phyloP scores from a whole-genome alignment of 2,797 vertebrate genomes.

The Amniataba percoides region DNA sequence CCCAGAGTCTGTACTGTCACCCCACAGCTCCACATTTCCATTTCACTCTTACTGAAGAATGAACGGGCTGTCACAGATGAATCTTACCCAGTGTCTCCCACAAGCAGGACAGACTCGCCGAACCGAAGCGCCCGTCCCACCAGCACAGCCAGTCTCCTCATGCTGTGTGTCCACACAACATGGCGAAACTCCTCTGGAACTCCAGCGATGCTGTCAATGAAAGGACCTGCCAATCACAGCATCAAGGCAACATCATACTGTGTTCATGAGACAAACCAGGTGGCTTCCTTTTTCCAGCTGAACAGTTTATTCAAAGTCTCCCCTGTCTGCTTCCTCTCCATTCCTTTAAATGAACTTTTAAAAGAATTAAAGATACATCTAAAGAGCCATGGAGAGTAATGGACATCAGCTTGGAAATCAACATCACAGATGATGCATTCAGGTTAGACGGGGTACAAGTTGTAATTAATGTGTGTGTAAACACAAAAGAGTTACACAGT shows the following conservation, averaged over 20 bases:
- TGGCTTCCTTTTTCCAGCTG: neutral
- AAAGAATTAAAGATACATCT: neutral
- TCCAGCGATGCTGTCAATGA: slow-evolving; percentile 80
- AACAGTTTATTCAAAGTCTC: neutral
- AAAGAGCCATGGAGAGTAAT: neutral
- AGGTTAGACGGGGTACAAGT: neutral
- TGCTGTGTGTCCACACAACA: slow-evolving; percentile 92
- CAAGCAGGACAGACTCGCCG: slow-evolving; percentile 93
- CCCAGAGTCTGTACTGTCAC: no score
- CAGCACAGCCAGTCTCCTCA: slow-evolving; percentile 92
- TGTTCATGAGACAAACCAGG: neutral
- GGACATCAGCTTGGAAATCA: neutral
- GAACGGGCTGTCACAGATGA: neutral
- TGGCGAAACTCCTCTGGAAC: slow-evolving; percentile 91
- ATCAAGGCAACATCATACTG: neutral
- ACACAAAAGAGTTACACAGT: no score
- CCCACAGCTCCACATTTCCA: no score
- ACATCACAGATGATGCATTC: neutral
- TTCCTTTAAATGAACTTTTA: neutral
- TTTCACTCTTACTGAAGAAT: neutral
- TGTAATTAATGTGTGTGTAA: neutral
- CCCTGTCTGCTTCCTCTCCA: neutral
- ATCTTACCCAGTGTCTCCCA: slow-evolving; percentile 95
- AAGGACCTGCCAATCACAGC: slow-evolving; percentile 75
- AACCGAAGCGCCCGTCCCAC: slow-evolving; percentile 93